Percentiles rank a stretch among this genome's conserved stretches.
Evolutionary conservation across 2,113 vertebrate species (phyloP).

Genomic region (Paratilapia polleni): DNA sequence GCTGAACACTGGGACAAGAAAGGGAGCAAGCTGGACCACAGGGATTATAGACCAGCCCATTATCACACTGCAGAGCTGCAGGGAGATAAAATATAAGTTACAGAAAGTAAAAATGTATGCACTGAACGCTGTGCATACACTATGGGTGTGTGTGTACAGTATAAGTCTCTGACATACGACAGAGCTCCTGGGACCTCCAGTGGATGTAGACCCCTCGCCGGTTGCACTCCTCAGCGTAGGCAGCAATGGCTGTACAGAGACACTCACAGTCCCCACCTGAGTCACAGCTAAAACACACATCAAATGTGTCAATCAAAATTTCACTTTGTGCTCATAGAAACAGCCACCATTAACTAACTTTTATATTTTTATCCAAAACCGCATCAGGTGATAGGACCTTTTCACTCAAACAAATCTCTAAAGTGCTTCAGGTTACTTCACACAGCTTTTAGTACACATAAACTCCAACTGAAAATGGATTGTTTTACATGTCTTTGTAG

Average conservation of each 20-base stretch:
- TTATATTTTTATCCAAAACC: background rate
- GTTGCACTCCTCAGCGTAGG: slow-evolving; percentile 88
- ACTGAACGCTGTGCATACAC: background rate
- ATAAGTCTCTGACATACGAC: slow-evolving; percentile 78
- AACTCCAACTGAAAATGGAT: background rate
- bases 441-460: background rate
- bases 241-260: slow-evolving; percentile 89
- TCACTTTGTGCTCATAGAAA: background rate
- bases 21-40: slow-evolving; percentile 85
- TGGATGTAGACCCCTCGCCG: slow-evolving; percentile 79
- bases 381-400: background rate
- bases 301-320: too few species aligned
- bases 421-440: background rate
- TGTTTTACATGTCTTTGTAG: too few species aligned
- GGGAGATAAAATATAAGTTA: background rate
- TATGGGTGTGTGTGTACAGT: too few species aligned
- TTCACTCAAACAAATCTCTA: background rate
- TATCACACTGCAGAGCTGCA: slow-evolving; percentile 90
- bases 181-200: slow-evolving; percentile 92
- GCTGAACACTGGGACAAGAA: slow-evolving; percentile 75
- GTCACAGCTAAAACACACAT: slow-evolving; percentile 73
- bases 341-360: background rate
- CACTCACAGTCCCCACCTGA: slow-evolving; percentile 92
- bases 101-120: background rate
- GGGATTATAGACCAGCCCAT: slow-evolving; percentile 85